Base-by-base conservation (phyloP, 1,140 invertebrate genomes). In the Neodiprion pinetum region DNA sequence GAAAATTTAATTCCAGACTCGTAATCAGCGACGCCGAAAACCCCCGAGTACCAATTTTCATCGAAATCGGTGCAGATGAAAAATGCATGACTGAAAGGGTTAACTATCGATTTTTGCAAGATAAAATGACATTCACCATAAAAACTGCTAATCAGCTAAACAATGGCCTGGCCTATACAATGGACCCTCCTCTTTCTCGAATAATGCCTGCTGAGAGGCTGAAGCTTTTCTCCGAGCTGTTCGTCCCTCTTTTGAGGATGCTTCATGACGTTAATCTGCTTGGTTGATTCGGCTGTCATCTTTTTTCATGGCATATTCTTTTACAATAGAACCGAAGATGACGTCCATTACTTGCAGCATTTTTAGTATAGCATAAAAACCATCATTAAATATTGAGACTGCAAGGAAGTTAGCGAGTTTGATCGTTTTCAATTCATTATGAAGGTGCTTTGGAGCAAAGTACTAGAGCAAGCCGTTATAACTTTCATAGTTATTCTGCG, bases 371-470 rank as follows among this genome's bases (percentile, higher is more conserved):
- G 66, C 11, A 50, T 17, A 49, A 66, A 66, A 69, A n/a, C 74
- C 74, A 70, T 77, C 71, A 69, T 72, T 75, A 70, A 77, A 77
- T 23, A 73, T 77, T 48, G 50, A 65, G 47, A 67, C 53, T 40
- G 74, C 74, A 61, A 75, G 11, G 23, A 48, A 70, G 70, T 23
- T 48, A 50, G 70, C 73, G 50, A 77, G 5, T 47, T 74, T 68
- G 28, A 75, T 67, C 12, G 49, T 72, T 72, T 74, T 61, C 28
- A 65, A 67, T 14, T 73, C 73, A 47, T 9, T 70, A 48, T 75
- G 68, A 67, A 72, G 17, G 50, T 70, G 75, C 71, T 79, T 79
- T 61, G 71, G 74, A 65, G 61, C 67, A 28, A 77, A 70, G 8
- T 53, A 17, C 73, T 74, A 78, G 7, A 76, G 69, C 21, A 17